These are phyloP conservation scores for Amazona guildingii DNA, from an alignment of 2,113 vertebrate genomes.

Conservation along the genomic window DNA sequence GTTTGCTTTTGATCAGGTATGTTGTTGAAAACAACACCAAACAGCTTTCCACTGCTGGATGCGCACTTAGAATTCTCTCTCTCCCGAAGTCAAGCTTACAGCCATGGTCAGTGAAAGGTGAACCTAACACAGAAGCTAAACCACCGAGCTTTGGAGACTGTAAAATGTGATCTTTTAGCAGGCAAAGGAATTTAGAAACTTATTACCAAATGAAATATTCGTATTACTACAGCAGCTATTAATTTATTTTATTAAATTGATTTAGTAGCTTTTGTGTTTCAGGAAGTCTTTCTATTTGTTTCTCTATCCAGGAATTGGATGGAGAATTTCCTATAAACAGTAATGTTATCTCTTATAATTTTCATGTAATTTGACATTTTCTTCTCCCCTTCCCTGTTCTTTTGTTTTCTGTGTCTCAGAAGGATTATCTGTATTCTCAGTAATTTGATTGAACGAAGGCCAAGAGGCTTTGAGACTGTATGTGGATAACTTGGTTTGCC, in stretches of 20 bases:
- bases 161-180: background rate
- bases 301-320: background rate
- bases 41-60: background rate
- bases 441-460: background rate
- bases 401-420: background rate
- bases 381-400: background rate
- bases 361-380: background rate
- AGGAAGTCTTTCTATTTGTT: background rate
- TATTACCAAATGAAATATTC: background rate
- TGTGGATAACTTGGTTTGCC: background rate
- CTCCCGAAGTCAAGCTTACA: background rate
- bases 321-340: background rate
- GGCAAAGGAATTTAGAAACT: background rate
- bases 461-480: background rate
- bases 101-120: background rate
- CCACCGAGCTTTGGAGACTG: background rate
- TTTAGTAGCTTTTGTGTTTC: background rate
- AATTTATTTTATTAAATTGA: background rate
- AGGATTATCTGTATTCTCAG: background rate
- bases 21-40: background rate
- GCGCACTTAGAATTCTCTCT: background rate
- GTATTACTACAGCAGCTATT: background rate
- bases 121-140: background rate
- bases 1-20: background rate
- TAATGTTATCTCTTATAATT: background rate